Evolutionary conservation across 1,140 invertebrate species (phyloP), one percentile per base, ranked within the genome.

Genomic region (Saccostrea cuccullata): DNA sequence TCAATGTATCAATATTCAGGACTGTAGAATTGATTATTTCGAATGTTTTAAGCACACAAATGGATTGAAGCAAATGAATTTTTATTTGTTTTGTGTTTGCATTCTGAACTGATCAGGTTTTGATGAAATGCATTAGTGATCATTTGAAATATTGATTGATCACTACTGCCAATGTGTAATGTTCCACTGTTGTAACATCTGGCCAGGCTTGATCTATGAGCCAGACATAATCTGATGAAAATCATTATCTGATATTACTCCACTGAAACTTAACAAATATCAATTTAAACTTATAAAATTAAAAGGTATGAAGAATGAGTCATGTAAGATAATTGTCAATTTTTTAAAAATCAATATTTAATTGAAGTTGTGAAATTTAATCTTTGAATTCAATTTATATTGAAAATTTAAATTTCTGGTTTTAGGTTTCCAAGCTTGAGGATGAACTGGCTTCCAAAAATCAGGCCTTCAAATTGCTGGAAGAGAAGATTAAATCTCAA

Each of bases 361-460:
- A 47, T 47, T 64, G 5, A 64, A 64, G 20, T 64, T 15, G 17
- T 64, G 17, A 11, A 47, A 47, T 60, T n/a, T 64, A 64, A 64
- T 64, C n/a, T 64, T n/a, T 3, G n/a, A 77, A 36, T 26, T 30
- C 47, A 73, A 73, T 73, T 73, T 26, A 36, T 12, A 26, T 23
- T 73, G 9, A 30, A 30, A 36, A 77, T 77, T 70, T 12, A 26
- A 36, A 30, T 77, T 11, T 77, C 23, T n/a, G 12, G 55, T 20
- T 90, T 56, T 89, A 95, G 93, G 97, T 98, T 90, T 96, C 97
- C 90, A 96, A 97, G 87, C 96, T 99, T 40, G 98, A 99, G 94
- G 98, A 98, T 93, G 96, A 98, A 93, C 95, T 99, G 88, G 97
- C 98, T 93, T 97, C 97, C 89, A 98, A 98, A 95, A 97, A 97